Percentiles rank a stretch among this genome's conserved stretches.
These are phyloP conservation scores for Probosciger aterrimus DNA, from an alignment of 2,113 vertebrate genomes.

Conservation along the genomic window DNA sequence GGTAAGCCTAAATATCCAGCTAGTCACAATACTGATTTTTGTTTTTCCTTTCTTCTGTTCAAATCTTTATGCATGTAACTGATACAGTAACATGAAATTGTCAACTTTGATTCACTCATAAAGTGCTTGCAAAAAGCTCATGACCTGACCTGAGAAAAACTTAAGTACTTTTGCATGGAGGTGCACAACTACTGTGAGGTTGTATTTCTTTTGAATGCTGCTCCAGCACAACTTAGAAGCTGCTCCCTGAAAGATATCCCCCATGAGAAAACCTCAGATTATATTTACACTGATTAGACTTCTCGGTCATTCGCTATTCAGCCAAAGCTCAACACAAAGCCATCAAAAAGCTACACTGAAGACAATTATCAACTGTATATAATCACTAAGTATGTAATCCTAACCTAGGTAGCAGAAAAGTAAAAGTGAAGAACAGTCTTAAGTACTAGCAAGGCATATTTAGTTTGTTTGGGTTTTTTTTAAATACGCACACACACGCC, in stretches of 20 bases:
- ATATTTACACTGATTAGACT: not conserved
- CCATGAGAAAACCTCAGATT: not conserved
- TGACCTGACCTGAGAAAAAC: not conserved
- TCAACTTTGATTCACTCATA: not conserved
- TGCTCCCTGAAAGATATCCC: accelerated
- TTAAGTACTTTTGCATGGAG: not conserved
- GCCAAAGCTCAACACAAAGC: not conserved
- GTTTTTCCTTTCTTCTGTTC: not conserved
- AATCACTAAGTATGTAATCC: not conserved
- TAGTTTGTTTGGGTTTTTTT: not conserved
- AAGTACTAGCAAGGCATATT: not conserved
- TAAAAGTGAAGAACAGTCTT: not conserved
- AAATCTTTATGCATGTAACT: not conserved
- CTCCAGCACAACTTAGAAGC: not conserved
- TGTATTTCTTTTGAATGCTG: not conserved
- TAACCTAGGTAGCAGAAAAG: not conserved
- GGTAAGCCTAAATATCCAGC: not conserved
- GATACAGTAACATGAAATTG: not conserved
- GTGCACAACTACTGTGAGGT: not conserved
- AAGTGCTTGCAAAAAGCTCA: not conserved
- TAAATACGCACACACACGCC: not conserved
- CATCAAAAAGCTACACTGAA: not conserved
- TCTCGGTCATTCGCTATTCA: not conserved
- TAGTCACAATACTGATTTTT: not conserved
- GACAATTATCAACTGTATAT: not conserved